phyloP scores from a whole-genome alignment of 2,113 vertebrate genomes.

The Oncorhynchus gorbuscha region DNA sequence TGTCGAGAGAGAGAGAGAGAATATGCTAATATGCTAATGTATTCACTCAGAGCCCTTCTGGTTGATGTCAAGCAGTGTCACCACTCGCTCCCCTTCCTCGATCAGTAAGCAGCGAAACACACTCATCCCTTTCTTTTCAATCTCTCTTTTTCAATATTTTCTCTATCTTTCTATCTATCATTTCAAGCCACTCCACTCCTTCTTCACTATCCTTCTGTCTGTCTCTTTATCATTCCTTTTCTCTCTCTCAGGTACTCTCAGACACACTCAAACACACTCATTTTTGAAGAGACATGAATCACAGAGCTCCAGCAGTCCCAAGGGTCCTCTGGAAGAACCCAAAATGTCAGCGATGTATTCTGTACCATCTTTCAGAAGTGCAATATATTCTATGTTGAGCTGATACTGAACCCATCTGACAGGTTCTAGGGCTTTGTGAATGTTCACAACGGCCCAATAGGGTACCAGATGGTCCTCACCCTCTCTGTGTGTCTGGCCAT shows the following conservation, averaged over 20 bases:
- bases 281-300: background rate
- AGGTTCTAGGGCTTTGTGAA: too few species aligned
- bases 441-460: too few species aligned
- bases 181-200: background rate
- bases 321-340: too few species aligned
- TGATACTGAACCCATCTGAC: too few species aligned
- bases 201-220: background rate
- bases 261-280: background rate
- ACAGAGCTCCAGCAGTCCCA: too few species aligned
- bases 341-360: too few species aligned
- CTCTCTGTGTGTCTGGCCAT: background rate
- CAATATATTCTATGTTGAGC: too few species aligned
- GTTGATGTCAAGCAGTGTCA: slow-evolving; percentile 6
- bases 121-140: background rate
- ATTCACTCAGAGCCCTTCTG: background rate
- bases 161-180: background rate
- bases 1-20: background rate
- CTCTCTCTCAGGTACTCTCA: too few species aligned
- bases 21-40: background rate
- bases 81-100: background rate
- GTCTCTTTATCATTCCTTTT: background rate
- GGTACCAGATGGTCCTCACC: background rate
- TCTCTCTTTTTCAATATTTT: background rate
- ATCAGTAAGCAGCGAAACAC: slow-evolving; percentile 14
- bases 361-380: too few species aligned